phyloP scores from a whole-genome alignment of 2,797 vertebrate species.

The Eurystomus glaucurus region DNA sequence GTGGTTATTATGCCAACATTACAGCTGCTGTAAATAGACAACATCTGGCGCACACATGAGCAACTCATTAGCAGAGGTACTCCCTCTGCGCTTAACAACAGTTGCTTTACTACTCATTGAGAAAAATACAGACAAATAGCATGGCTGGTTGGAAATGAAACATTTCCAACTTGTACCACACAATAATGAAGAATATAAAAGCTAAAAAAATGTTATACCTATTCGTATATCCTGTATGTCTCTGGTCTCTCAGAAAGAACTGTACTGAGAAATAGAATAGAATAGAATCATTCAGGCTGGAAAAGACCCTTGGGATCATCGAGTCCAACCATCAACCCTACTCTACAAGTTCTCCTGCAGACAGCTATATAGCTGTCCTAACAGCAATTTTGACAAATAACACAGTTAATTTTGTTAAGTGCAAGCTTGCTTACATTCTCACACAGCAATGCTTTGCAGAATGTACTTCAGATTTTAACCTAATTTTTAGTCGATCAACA shows the following conservation, averaged over 20 bases:
- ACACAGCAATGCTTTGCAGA: neutral
- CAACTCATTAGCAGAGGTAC: conserved; percentile 32
- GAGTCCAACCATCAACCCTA: no score
- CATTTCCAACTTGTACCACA: neutral
- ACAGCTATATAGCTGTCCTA: neutral
- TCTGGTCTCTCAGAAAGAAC: neutral
- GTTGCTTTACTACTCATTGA: neutral
- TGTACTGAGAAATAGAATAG: neutral
- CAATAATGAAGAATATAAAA: neutral
- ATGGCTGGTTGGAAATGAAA: neutral
- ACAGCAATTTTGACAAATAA: neutral
- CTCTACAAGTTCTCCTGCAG: no score
- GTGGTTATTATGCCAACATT: conserved; percentile 43
- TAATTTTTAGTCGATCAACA: neutral
- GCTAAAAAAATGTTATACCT: neutral
- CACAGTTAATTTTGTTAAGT: neutral
- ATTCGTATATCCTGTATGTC: neutral
- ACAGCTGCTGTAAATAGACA: conserved; percentile 67
- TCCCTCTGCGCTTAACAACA: conserved; percentile 1
- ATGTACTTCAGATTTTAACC: neutral
- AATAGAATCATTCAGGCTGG: no score
- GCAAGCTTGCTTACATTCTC: neutral
- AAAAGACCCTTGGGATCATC: no score
- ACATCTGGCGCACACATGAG: conserved; percentile 54
- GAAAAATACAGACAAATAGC: conserved; percentile 2